phyloP scores from a whole-genome alignment of 2,888 invertebrate genomes.

The Cheilosia vernalis region DNA sequence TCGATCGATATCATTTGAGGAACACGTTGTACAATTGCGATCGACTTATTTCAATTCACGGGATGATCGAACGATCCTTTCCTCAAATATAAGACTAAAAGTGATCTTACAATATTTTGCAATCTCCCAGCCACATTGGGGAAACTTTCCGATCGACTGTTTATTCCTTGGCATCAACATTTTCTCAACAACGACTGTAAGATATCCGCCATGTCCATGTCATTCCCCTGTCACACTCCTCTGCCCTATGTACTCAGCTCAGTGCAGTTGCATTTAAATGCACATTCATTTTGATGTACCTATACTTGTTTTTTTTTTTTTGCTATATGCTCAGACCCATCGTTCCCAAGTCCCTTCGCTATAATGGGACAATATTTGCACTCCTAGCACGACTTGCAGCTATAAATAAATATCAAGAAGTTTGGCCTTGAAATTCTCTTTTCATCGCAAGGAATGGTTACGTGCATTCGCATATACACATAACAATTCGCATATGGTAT shows the following conservation, averaged over 20 bases:
- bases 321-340: background rate
- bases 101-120: too few species aligned
- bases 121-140: too few species aligned
- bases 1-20: too few species aligned
- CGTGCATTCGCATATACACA: constrained; percentile 43
- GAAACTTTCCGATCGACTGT: too few species aligned
- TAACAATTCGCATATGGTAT: constrained; percentile 14
- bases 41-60: too few species aligned
- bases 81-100: too few species aligned
- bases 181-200: constrained; percentile 21
- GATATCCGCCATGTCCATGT: background rate
- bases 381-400: constrained; percentile 79
- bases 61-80: too few species aligned
- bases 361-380: constrained; percentile 80
- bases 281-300: constrained; percentile 50
- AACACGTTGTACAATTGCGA: too few species aligned
- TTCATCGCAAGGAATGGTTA: constrained; percentile 68
- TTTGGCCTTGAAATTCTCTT: constrained; percentile 75
- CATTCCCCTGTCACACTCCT: background rate
- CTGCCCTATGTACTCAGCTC: background rate
- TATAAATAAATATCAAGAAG: constrained; percentile 75
- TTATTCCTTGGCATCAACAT: background rate
- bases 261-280: constrained; percentile 65
- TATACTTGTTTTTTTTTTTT: background rate
- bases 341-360: constrained; percentile 69